Evolutionary conservation across 1,140 invertebrate species (phyloP).

Genomic region (Drosophila melanica): DNA sequence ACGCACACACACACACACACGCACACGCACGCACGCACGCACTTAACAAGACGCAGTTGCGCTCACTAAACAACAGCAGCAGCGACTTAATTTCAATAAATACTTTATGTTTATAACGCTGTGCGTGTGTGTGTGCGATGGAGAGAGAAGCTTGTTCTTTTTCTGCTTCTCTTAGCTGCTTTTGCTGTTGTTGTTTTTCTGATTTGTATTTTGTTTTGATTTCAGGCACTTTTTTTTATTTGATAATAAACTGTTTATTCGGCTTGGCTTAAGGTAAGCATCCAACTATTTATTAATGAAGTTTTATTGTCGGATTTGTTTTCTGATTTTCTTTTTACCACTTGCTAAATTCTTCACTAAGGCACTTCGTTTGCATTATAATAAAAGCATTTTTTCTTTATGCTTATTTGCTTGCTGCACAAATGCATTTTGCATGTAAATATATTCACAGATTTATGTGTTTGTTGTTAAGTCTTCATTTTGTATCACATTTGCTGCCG

Average conservation of each 20-base stretch:
- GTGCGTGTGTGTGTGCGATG: conserved; percentile 27
- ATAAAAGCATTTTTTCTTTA: conserved; percentile 41
- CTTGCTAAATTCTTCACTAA: conserved; percentile 63
- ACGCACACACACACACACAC: conserved; percentile 26
- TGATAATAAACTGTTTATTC: conserved; percentile 51
- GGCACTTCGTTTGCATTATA: conserved; percentile 76
- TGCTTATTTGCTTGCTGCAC: conserved; percentile 23
- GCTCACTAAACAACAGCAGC: conserved; percentile 45
- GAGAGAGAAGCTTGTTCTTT: conserved; percentile 14
- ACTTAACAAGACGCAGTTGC: conserved; percentile 17
- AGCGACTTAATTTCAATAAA: conserved; percentile 55
- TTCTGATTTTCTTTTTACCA: conserved; percentile 59
- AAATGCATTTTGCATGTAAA: conserved; percentile 65
- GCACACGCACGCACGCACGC: conserved; percentile 17
- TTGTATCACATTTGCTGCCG: conserved; percentile 33
- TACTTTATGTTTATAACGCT: conserved; percentile 26
- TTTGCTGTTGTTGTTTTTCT: conserved; percentile 26
- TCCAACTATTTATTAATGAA: conserved; percentile 43
- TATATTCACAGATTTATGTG: conserved; percentile 42
- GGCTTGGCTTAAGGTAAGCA: conserved; percentile 30
- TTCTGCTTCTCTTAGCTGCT: conserved; percentile 10
- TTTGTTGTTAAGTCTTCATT: conserved; percentile 40
- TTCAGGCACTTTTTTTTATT: conserved; percentile 53
- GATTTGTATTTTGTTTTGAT: conserved; percentile 19
- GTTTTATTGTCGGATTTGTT: conserved; percentile 51